Base-by-base conservation (phyloP, 2,797 vertebrate species). In the Hippopotamyrus pictus region DNA sequence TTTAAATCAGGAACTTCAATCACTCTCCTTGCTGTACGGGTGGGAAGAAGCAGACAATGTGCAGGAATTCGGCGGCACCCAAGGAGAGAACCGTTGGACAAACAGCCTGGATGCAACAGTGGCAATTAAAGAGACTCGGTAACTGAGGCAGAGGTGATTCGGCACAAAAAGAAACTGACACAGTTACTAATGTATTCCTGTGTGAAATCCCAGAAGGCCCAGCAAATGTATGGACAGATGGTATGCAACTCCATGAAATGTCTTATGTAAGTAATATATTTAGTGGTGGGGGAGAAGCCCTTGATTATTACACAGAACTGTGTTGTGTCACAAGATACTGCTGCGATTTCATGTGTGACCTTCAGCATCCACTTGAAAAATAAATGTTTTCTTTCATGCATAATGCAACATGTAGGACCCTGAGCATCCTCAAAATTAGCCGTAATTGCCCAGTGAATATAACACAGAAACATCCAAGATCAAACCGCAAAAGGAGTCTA, bases 141-240 rank as follows among this genome's bases (percentile, higher is more conserved):
- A 37, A 86, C 50, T 51, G 48, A 9, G 11, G 3, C 57, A n/a
- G 37, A 88, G 86, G 57, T 88, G 86, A 88, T 62, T 41, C 53
- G 29, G 22, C 73, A 84, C 59, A 33, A 51, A 90, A n/a, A 54
- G 89, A 73, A 69, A 62, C 37, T 46, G 17, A 54, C 86, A 48
- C 53, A 84, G 88, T 25, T 90, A 65, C 22, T 89, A 85, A 65
- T 90, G 85, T 57, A 90, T 90, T 86, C 82, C 50, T 6, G 53
- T 12, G 48, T 82, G 11, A 89, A 88, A 76, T 88, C 89, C 82
- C 79, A 86, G 87, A 89, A 87, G 87, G 82, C 53, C 65, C 5
- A 44, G 12, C 82, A 86, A 84, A 82, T 88, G 59, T 57, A 48
- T 22, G 83, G 89, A 87, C 90, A 90, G 89, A 88, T 90, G 87